These are phyloP conservation scores for Alaudala cheleensis DNA, from an alignment of 2,113 vertebrate species.

Conservation along the genomic window DNA sequence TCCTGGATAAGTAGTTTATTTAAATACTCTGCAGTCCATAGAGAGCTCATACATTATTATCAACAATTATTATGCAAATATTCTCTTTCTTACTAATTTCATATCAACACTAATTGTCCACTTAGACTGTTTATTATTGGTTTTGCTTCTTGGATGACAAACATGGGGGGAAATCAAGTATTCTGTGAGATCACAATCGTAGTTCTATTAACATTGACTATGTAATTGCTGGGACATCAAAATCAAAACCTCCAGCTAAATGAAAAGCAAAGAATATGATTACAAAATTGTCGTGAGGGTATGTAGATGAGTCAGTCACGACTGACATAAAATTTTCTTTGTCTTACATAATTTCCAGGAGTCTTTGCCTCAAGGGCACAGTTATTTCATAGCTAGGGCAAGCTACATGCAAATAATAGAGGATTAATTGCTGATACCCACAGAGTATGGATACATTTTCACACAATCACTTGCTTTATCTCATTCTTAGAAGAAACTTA, in stretches of 20 bases:
- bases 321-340: neutral
- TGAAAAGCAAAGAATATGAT: neutral
- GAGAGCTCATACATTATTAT: neutral
- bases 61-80: neutral
- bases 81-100: constrained; percentile 4
- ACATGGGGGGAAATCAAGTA: neutral
- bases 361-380: neutral
- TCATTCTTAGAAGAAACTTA: neutral
- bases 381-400: neutral
- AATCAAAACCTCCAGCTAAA: neutral
- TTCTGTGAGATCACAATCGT: neutral
- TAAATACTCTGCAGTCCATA: neutral
- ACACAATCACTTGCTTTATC: neutral
- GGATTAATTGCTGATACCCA: neutral
- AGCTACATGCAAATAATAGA: neutral
- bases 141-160: neutral
- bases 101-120: constrained; percentile 1
- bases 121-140: neutral
- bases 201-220: neutral
- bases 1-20: neutral
- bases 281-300: neutral
- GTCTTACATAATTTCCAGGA: neutral
- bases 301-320: neutral
- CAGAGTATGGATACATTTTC: neutral
- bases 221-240: neutral